Percentiles rank a stretch among this genome's conserved stretches.
Evolutionary conservation across 2,888 invertebrate genomes (phyloP).

Genomic region (Phaedon cochleariae): DNA sequence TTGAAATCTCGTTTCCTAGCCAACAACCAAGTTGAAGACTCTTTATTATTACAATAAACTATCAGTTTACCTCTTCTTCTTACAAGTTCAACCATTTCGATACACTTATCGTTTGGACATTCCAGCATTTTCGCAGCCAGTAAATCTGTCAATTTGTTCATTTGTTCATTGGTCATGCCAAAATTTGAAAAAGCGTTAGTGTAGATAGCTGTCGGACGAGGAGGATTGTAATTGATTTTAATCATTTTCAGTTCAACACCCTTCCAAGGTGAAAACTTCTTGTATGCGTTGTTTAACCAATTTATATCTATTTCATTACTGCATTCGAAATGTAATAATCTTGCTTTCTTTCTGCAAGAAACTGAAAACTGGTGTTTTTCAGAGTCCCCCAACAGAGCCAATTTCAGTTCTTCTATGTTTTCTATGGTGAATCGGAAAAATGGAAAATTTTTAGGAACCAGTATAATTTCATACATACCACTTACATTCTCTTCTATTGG

Average conservation of each 20-base stretch:
- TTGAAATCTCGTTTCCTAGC: conserved; percentile 3
- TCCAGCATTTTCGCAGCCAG: neutral
- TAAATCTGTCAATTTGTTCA: neutral
- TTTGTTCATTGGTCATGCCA: neutral
- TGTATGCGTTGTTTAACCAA: neutral
- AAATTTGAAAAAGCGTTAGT: neutral
- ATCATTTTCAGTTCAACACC: neutral
- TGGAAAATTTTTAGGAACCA: neutral
- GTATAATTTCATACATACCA: neutral
- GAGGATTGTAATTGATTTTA: neutral
- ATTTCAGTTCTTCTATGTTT: neutral
- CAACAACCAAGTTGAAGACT: conserved; percentile 12
- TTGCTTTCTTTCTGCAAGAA: neutral
- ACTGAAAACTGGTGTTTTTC: neutral
- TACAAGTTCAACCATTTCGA: conserved; percentile 13
- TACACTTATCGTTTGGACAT: neutral
- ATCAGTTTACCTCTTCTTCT: conserved; percentile 13
- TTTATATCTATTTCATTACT: neutral
- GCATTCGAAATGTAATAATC: neutral
- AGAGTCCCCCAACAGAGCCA: neutral
- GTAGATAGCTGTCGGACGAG: neutral
- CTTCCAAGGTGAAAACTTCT: neutral
- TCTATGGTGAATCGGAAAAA: neutral
- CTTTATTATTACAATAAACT: conserved; percentile 11
- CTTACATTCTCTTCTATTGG: neutral